Conservation (phyloP, 2,113 vertebrate genomes). For the Quiscalus mexicanus region DNA sequence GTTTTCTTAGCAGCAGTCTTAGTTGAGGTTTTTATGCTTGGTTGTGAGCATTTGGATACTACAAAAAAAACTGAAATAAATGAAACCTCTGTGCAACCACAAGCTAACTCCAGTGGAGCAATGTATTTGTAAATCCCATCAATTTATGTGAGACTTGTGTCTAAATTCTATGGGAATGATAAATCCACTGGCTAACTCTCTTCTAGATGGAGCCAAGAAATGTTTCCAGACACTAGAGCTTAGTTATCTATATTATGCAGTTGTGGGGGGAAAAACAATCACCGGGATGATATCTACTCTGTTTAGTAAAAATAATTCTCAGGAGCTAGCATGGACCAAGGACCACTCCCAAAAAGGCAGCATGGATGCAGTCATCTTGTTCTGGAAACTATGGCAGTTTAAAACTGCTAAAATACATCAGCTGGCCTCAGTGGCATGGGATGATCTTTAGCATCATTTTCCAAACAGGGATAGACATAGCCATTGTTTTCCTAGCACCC, state of each 20-base stretch:
- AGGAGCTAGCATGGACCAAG: neutral
- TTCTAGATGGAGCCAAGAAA: slow-evolving; percentile 19
- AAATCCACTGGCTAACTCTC: slow-evolving; percentile 19
- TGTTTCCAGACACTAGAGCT: neutral
- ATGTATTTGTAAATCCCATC: slow-evolving; percentile 27
- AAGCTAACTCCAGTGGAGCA: neutral
- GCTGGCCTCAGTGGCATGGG: neutral
- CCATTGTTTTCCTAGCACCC: neutral
- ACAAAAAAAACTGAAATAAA: slow-evolving; percentile 6
- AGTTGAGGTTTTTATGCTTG: neutral
- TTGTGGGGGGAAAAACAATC: neutral
- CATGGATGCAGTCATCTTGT: neutral
- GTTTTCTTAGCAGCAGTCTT: neutral
- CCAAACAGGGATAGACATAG: fast-evolving
- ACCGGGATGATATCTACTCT: neutral
- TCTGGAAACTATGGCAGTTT: neutral
- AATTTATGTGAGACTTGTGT: neutral
- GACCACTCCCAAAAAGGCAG: neutral
- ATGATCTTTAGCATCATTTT: neutral
- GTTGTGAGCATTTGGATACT: neutral
- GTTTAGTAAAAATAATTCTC: neutral
- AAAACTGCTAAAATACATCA: neutral
- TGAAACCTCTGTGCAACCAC: neutral
- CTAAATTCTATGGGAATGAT: neutral
- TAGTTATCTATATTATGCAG: slow-evolving; percentile 26